Conservation (phyloP, 2,113 vertebrate genomes). For the Anguilla japonica region DNA sequence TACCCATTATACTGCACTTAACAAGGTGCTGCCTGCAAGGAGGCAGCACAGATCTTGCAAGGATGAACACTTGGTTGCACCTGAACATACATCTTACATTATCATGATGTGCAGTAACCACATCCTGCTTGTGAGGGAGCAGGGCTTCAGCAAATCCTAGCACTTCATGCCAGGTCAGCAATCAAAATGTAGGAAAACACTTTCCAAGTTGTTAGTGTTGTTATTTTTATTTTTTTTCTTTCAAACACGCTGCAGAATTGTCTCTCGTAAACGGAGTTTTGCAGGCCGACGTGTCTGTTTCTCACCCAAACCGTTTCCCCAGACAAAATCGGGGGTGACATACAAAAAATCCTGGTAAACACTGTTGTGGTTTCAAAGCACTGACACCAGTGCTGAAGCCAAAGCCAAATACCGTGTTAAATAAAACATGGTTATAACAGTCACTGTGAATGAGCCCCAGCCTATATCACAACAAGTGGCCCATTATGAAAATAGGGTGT, state of each 20-base stretch:
- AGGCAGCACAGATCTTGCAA: neutral
- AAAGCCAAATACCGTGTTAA: neutral
- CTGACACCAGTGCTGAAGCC: neutral
- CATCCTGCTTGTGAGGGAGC: neutral
- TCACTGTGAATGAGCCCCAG: neutral
- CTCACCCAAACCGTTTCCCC: neutral
- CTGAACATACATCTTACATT: neutral
- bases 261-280: conserved; percentile 78
- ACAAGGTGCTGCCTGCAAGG: conserved; percentile 3
- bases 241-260: conserved; percentile 70
- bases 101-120: neutral
- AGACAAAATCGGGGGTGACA: neutral
- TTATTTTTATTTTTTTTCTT: conserved; percentile 44
- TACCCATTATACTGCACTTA: neutral
- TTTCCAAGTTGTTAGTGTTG: neutral
- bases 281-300: conserved; percentile 61
- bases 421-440: neutral
- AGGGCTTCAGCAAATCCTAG: neutral
- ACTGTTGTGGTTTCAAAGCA: neutral
- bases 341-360: neutral
- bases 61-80: neutral
- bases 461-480: neutral
- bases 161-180: neutral
- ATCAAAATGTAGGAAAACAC: neutral
- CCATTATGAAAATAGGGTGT: neutral